Evolutionary conservation across 1,140 invertebrate species (phyloP), one percentile per base, ranked within the genome.

Genomic region (Conopomorpha cramerella): DNA sequence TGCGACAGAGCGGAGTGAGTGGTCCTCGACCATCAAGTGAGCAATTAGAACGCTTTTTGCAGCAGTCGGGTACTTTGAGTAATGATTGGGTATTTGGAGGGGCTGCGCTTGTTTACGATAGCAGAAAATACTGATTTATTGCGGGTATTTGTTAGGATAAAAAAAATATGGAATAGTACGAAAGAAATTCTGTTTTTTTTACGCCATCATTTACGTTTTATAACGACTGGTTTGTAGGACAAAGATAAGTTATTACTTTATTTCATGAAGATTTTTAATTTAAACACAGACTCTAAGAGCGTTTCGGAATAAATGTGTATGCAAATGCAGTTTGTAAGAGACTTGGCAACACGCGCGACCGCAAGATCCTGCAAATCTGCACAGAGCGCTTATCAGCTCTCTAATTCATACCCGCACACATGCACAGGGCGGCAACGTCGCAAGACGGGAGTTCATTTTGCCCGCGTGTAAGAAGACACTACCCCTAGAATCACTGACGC

Each of bases 41-140:
- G 60, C 63, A 74, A 70, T 74, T 74, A 74, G 70, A 64, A 41
- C 47, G 45, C 53, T 70, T 74, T 74, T 74, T 70, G 56, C 52
- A 62, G 65, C 58, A 63, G 46, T 65, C 37, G 40, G 58, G 52
- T 66, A 55, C 65, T 72, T 62, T 70, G 59, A 74, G 59, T 72
- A 70, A 72, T 68, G 65, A 68, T 66, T 67, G 53, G 50, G 51
- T 38, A 37, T 34, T 39, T 40, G 56, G 43, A 39, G 42, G 36
- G 46, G 36, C 45, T 54, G 63, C 31, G 53, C 54, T 61, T 64
- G 58, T 68, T 67, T 70, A 60, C 49, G 54, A 42, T 55, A 43
- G 45, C 49, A 49, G 59, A 53, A 68, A 65, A 68, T 47, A 46
- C 54, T 65, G 60, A 71, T 71, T 70, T 72, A 74, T 61, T 30